These are phyloP conservation scores for Laticauda laticaudata DNA, from an alignment of 2,113 vertebrate genomes.

Conservation along the genomic window DNA sequence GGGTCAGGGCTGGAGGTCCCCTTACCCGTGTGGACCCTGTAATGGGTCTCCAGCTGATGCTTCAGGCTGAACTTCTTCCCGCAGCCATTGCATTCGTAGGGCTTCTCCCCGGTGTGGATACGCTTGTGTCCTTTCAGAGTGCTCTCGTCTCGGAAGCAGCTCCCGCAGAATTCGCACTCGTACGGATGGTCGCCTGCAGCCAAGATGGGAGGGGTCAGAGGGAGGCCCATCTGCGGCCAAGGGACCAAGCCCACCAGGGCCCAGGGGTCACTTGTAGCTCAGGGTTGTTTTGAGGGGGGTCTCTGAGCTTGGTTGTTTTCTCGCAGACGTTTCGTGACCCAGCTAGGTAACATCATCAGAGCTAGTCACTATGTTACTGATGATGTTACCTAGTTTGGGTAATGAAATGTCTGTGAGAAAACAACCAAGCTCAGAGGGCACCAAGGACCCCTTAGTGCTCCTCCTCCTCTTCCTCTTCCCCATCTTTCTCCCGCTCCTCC, in stretches of 20 bases:
- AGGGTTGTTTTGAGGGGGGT: too few relatives aligned
- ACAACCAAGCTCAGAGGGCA: too few relatives aligned
- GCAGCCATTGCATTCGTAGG: slow-evolving; percentile 94
- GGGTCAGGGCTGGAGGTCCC: fast-evolving
- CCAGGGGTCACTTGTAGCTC: too few relatives aligned
- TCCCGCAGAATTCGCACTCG: slow-evolving; percentile 97
- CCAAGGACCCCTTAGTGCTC: too few relatives aligned
- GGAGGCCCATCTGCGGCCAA: fast-evolving
- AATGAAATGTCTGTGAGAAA: too few relatives aligned
- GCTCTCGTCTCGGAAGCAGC: slow-evolving; percentile 98
- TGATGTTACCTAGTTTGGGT: too few relatives aligned
- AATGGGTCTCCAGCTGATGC: slow-evolving; percentile 99
- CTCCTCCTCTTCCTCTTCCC: too few relatives aligned
- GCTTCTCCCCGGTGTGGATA: slow-evolving; percentile 93
- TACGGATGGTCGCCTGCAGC: slow-evolving; percentile 90
- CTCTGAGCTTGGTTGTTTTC: too few relatives aligned
- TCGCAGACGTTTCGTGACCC: too few relatives aligned
- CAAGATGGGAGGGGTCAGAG: fast-evolving
- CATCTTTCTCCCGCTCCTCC: too few relatives aligned
- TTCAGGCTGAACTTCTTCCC: slow-evolving; percentile 99
- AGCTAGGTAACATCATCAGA: too few relatives aligned
- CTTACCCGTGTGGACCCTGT: slow-evolving; percentile 95
- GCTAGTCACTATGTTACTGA: too few relatives aligned
- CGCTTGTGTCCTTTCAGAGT: slow-evolving; percentile 97
- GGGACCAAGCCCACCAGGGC: not conserved